phyloP scores from a whole-genome alignment of 2,797 vertebrate species.

The Cheirogaleus major region DNA sequence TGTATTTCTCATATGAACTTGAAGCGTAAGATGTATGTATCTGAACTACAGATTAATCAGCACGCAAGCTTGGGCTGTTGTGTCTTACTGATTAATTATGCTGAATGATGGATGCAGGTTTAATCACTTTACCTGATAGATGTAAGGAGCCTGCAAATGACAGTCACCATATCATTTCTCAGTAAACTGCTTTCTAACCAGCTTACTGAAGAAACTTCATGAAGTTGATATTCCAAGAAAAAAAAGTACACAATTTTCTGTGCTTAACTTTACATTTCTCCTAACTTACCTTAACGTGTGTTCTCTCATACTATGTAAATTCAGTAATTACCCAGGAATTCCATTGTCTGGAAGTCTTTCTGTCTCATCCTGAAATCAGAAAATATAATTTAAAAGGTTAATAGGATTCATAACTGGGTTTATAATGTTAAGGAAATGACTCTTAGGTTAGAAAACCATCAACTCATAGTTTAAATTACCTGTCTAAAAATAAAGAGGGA shows the following conservation, averaged over 20 bases:
- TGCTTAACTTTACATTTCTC: constrained; percentile 32
- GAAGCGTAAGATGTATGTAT: constrained; percentile 75
- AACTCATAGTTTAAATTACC: constrained; percentile 33
- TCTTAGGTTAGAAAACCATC: constrained; percentile 44
- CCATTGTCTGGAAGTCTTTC: constrained; percentile 25
- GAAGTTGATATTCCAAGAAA: constrained; percentile 18
- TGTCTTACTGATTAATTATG: constrained; percentile 82
- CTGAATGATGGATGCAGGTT: constrained; percentile 74
- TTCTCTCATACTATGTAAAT: constrained; percentile 24
- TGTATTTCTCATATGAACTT: constrained; percentile 74
- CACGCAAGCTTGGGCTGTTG: constrained; percentile 4
- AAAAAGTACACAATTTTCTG: background rate
- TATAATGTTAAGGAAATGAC: constrained; percentile 44
- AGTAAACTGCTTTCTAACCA: constrained; percentile 71
- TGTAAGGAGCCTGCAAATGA: constrained; percentile 59
- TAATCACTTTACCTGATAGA: constrained; percentile 80
- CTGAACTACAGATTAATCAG: constrained; percentile 82
- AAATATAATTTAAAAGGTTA: constrained; percentile 56
- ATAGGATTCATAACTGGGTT: constrained; percentile 54
- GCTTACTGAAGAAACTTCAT: constrained; percentile 46
- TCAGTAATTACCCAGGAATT: constrained; percentile 8
- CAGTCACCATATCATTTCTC: constrained; percentile 66
- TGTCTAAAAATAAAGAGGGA: constrained; percentile 34
- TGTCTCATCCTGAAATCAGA: background rate
- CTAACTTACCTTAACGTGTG: constrained; percentile 31